Evolutionary conservation across 2,113 vertebrate genomes (phyloP).

Genomic region (Isurus oxyrinchus): DNA sequence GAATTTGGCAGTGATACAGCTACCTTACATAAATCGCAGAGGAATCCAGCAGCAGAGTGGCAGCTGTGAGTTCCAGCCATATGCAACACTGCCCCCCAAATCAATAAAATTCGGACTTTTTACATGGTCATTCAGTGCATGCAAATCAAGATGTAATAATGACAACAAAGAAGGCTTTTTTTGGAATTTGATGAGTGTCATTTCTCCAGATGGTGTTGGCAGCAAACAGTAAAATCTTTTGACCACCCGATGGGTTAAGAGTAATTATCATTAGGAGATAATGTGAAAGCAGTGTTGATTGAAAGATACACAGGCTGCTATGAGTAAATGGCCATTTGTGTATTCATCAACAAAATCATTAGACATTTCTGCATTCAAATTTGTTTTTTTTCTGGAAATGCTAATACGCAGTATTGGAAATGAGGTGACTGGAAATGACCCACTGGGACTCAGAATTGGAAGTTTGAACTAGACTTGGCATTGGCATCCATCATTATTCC

Average conservation of each 20-base stretch:
- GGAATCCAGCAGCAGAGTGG: background rate
- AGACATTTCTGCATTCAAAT: background rate
- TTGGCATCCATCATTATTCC: background rate
- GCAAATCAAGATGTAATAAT: background rate
- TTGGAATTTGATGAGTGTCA: background rate
- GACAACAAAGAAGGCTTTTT: background rate
- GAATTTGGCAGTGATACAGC: background rate
- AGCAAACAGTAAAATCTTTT: background rate
- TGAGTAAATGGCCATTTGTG: background rate
- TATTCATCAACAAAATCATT: background rate
- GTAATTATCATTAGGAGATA: conserved; percentile 27
- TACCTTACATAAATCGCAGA: too few species aligned
- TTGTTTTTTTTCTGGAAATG: background rate
- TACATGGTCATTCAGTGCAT: background rate
- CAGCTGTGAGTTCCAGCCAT: background rate
- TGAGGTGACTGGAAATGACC: background rate
- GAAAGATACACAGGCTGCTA: background rate
- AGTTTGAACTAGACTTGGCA: background rate
- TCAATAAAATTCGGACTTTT: background rate
- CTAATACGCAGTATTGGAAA: background rate
- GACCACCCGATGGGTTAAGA: background rate
- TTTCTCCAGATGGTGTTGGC: conserved; percentile 27
- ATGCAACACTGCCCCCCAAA: background rate
- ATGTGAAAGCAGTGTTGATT: background rate
- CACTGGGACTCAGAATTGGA: background rate